Evolutionary conservation across 2,888 invertebrate species (phyloP), one percentile per base, ranked within the genome.

Genomic region (Sussaba pulchella): DNA sequence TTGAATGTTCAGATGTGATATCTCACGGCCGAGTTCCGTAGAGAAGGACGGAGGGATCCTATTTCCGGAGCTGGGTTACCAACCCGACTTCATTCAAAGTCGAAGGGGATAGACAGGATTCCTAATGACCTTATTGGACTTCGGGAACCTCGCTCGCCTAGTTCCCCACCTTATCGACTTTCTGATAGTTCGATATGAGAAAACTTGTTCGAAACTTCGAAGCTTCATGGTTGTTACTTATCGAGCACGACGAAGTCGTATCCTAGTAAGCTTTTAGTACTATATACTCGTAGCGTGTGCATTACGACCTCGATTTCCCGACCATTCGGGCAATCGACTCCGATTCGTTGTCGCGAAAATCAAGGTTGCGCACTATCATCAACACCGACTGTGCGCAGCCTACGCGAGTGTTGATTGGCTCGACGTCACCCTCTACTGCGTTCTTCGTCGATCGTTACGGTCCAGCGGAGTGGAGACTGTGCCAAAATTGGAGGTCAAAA

Each of bases 51-150:
- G 36, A 12, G 72, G 57, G 52, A 76, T 81, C 81, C 63, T 81
- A 78, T 81, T 81, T 78, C 78, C 81, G 69, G 72, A 50, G 64
- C 41, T 45, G 31, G 54, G 67, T 80, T 67, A 63, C 61, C 43
- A 72, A 67, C 61, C 73, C 69, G 73, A 81, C 73, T 78, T 78
- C 81, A 81, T 81, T 78, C 70, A 41, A 73, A 72, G 72, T 76
- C 80, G 41, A 66, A 72, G 43, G 59, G 50, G 80, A 75, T 63
- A 63, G 69, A 74, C 74, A 71, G 78, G 70, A 74, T 80, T 74
- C 41, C 66, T 50, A n/a, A 76, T 80, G n/a, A 72, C 57, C 71
- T 80, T 26, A 31, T 31, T 31, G 31, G 39, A 45, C 67, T 72
- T 10, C 26, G 26, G 21, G 6, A 5, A 31, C 67, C 66, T 59